Percentiles rank a stretch among this genome's conserved stretches.
phyloP scores from a whole-genome alignment of 2,888 invertebrate species.

The Erannis defoliaria region DNA sequence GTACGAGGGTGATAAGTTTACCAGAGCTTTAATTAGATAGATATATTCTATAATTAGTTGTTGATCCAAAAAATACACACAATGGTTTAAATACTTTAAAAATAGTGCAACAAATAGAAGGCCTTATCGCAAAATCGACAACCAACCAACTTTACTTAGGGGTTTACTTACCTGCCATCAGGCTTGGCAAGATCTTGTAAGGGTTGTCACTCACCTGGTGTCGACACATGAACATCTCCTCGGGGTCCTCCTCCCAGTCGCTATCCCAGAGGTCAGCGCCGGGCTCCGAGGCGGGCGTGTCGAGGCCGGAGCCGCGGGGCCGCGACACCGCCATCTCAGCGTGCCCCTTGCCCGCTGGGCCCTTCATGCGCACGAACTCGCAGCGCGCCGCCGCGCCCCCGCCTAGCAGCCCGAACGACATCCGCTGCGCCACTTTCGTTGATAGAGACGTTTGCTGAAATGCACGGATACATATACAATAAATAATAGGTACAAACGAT shows the following conservation, averaged over 20 bases:
- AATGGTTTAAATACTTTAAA: too few species aligned
- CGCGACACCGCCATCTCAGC: conserved; percentile 99
- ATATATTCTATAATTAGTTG: too few species aligned
- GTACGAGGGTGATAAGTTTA: too few species aligned
- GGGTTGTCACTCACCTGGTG: conserved; percentile 86
- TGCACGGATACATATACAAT: background rate
- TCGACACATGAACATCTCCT: conserved; percentile 93
- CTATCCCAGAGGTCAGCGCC: conserved; percentile 96
- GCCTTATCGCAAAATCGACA: too few species aligned
- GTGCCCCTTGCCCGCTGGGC: conserved; percentile 96
- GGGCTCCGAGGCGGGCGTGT: conserved; percentile 97
- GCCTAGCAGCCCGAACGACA: conserved; percentile 97
- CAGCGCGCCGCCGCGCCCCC: conserved; percentile 93
- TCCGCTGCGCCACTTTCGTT: conserved; percentile 97
- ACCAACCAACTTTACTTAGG: too few species aligned
- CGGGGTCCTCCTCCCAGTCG: conserved; percentile 95
- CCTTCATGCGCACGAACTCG: conserved; percentile 99
- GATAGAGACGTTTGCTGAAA: conserved; percentile 95
- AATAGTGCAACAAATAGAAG: too few species aligned
- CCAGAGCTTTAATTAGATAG: too few species aligned
- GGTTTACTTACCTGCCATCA: too few species aligned
- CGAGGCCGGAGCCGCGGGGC: conserved; percentile 96
- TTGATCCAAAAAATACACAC: too few species aligned
- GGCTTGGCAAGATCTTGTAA: too few species aligned
- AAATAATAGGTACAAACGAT: background rate